Evolutionary conservation across 2,113 vertebrate species (phyloP), one percentile per base, ranked within the genome.

Genomic region (Speoplatyrhinus poulsoni): DNA sequence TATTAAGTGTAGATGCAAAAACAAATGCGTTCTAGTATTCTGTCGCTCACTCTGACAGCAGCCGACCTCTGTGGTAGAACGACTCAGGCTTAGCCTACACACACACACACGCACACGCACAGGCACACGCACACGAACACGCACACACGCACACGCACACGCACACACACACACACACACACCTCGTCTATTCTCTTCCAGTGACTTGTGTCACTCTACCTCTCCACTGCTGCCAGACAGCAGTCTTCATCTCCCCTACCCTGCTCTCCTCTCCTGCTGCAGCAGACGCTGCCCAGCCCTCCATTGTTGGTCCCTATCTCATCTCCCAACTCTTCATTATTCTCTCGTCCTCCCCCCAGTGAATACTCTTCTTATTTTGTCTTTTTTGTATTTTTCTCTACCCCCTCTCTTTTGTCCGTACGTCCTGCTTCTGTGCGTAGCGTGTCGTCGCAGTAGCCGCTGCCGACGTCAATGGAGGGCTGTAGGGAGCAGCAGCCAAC

Each of bases 141-240:
- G 47, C 56, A 49, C 60, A 71, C 69, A 78, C 49, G 63, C 1
- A 26, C 69, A 78, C 49, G 63, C 1, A 26, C 17, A 58, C 36
- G 12, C 50, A 16, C 61, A 17, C 70, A 33, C 62, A 49, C 65
- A 15, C 60, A 67, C 67, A 62, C 62, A 80, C 79, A 66, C 67
- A 61, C 68, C 9, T 62, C 67, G 54, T 36, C 63, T 76, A 72
- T 58, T 66, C 76, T 74, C 69, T 70, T 69, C 52, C 48, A 17
- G 77, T 59, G 65, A 64, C 74, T 83, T 66, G 80, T 82, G 83
- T 77, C 82, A 72, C 26, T 32, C 76, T 75, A 81, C 71, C 82
- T 72, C 80, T 75, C 61, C 59, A 65, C 73, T 72, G 73, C 82
- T 87, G 84, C 85, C 82, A 41, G 36, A 49, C 70, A 77, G 66